These are phyloP conservation scores for Eupithecia pulchellata DNA, from an alignment of 2,888 invertebrate species.

Conservation along the genomic window DNA sequence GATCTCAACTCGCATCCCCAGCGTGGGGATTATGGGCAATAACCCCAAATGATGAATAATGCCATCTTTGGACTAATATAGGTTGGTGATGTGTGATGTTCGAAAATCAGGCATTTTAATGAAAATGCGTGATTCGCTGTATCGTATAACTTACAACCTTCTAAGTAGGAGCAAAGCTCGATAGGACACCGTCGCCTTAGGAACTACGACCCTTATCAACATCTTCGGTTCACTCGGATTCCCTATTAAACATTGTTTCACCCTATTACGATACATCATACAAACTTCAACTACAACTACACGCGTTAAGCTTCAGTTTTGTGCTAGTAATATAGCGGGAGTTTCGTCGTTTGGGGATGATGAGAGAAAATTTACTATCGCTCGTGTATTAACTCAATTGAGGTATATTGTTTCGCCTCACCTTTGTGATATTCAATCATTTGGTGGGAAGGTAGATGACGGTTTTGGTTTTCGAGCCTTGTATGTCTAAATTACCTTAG, in stretches of 20 bases:
- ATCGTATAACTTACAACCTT: conserved; percentile 51
- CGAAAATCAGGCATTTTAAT: background rate
- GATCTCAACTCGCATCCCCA: too few relatives aligned
- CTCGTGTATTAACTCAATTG: conserved; percentile 70
- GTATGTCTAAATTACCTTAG: background rate
- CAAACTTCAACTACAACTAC: conserved; percentile 48
- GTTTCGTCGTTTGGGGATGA: conserved; percentile 46
- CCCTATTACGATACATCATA: conserved; percentile 45
- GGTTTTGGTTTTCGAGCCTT: background rate
- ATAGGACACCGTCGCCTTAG: conserved; percentile 73
- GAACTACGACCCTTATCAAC: conserved; percentile 81
- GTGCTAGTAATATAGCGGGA: background rate
- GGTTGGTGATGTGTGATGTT: too few relatives aligned
- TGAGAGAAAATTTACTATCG: conserved; percentile 68
- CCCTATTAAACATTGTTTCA: conserved; percentile 71
- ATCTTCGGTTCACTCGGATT: conserved; percentile 69
- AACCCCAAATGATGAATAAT: too few relatives aligned
- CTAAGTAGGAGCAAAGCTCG: conserved; percentile 68
- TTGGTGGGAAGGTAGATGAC: conserved; percentile 28
- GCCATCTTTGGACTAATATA: too few relatives aligned
- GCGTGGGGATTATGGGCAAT: too few relatives aligned
- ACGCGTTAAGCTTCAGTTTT: conserved; percentile 38
- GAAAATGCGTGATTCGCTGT: conserved; percentile 36
- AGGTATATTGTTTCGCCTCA: conserved; percentile 70
- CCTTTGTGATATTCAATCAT: conserved; percentile 72